Evolutionary conservation across 1,140 invertebrate genomes (phyloP).

Genomic region (Thrips palmi): DNA sequence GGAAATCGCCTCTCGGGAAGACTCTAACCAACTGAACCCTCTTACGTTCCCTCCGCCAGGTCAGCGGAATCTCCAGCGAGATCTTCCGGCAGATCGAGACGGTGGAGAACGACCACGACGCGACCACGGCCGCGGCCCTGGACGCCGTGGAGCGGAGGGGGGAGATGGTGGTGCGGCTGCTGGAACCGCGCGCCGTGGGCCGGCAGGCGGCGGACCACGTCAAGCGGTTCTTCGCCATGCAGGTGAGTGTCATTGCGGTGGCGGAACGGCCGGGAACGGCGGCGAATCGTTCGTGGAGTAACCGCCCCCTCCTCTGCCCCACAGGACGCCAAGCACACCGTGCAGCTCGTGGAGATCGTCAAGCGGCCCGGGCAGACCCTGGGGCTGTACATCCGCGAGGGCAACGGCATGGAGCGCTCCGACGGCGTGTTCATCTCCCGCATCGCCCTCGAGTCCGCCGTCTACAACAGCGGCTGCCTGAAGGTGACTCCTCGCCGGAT

Average conservation of each 20-base stretch:
- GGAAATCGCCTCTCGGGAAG: not conserved
- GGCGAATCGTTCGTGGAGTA: not conserved
- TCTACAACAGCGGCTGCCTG: slow-evolving; percentile 89
- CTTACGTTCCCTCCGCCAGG: slow-evolving; percentile 31
- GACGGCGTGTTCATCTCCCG: slow-evolving; percentile 97
- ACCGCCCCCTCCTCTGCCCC: slow-evolving; percentile 14
- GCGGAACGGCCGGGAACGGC: not conserved
- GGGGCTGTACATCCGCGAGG: slow-evolving; percentile 93
- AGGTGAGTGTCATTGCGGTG: slow-evolving; percentile 28
- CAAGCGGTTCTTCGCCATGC: slow-evolving; percentile 57
- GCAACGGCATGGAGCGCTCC: slow-evolving; percentile 78
- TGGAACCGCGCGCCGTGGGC: slow-evolving; percentile 70
- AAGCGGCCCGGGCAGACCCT: slow-evolving; percentile 96
- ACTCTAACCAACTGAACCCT: slow-evolving; percentile 2
- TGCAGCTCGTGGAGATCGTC: slow-evolving; percentile 95
- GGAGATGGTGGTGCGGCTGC: slow-evolving; percentile 83
- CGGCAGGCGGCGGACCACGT: slow-evolving; percentile 62
- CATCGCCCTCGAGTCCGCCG: slow-evolving; percentile 90
- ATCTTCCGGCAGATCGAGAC: slow-evolving; percentile 93
- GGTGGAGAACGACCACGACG: slow-evolving; percentile 86
- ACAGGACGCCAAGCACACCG: slow-evolving; percentile 59
- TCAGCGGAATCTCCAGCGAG: slow-evolving; percentile 84
- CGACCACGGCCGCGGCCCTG: slow-evolving; percentile 72
- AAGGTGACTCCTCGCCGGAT: slow-evolving; percentile 32
- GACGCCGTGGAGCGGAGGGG: slow-evolving; percentile 78